Conservation (phyloP, 2,888 invertebrate genomes). For the Aethes cnicana region DNA sequence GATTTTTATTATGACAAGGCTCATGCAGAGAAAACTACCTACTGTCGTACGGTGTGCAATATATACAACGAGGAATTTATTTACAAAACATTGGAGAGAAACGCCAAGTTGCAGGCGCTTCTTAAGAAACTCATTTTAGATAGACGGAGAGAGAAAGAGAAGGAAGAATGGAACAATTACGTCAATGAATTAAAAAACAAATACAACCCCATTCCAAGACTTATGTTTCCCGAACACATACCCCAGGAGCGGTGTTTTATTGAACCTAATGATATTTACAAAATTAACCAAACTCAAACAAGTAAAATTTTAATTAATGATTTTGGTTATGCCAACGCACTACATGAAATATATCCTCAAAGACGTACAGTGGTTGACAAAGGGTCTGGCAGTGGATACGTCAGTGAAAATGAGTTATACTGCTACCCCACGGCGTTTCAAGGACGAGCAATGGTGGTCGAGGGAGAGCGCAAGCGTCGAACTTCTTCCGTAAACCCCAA, state of each 20-base stretch:
- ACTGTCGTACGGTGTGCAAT: conserved; percentile 49
- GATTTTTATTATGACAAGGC: conserved; percentile 24
- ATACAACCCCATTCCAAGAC: conserved; percentile 36
- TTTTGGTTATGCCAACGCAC: background rate
- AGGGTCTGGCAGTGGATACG: background rate
- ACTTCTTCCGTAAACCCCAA: no score
- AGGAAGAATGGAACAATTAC: conserved; percentile 59
- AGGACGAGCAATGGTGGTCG: conserved; percentile 43
- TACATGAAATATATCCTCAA: background rate
- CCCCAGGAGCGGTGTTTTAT: conserved; percentile 21
- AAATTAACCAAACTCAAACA: no score
- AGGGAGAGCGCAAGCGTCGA: conserved; percentile 43
- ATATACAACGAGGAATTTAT: conserved; percentile 49
- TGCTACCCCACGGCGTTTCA: conserved; percentile 55
- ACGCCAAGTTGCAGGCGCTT: conserved; percentile 50
- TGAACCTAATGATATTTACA: conserved; percentile 43
- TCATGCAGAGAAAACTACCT: conserved; percentile 51
- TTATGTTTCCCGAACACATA: conserved; percentile 29
- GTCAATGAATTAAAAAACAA: conserved; percentile 61
- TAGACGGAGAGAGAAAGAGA: conserved; percentile 54
- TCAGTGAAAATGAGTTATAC: conserved; percentile 37
- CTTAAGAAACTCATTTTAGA: conserved; percentile 49
- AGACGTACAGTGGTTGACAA: background rate
- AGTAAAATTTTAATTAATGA: no score
- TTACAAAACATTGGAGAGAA: conserved; percentile 51